Base-by-base conservation (phyloP, 2,888 invertebrate genomes). In the Drosophila meridiana region DNA sequence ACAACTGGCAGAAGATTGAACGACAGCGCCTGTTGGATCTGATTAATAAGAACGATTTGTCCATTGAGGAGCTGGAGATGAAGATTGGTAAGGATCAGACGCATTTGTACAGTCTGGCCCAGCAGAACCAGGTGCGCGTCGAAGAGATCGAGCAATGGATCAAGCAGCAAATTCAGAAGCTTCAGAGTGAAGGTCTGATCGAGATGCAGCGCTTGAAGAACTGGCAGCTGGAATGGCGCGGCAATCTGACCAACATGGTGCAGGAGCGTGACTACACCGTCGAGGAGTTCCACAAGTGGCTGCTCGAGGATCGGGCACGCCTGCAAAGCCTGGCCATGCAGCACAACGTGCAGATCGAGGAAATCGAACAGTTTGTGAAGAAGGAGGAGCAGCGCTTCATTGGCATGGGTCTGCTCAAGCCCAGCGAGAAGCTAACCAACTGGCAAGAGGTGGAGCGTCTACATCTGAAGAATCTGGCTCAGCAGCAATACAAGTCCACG, bases 81-180 rank as follows among this genome's bases (percentile, higher is more conserved):
- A 89, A 82, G 64, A 91, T 93, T 6, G 80, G 86, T 47, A 83
- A 83, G 38, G 92, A 93, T 63, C 91, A 91, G 48, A 89, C 85
- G 0, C 92, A 92, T 70, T 64, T 93, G 1, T 91, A 91, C 40
- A 87, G 87, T 13, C 65, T 92, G 42, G 92, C 93, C 9, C 87
- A 90, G 52, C 91, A 92, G 70, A 90, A 93, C 66, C 92, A 92
- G 42, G 91, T 92, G 26, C 90, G 90, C 2, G 92, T 92, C 1
- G 92, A 92, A 62, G 92, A 93, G 72, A 92, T 93, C 47, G 92
- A 92, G 60, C 90, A 91, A 38, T 93, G 93, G 93, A 88, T 92
- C 4, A 91, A 91, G 36, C 83, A 91, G 9, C 92, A 93, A 72
- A 92, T 93, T 13, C 69, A 89, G 13, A 88, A 90, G 9, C 76